Evolutionary conservation across 2,888 invertebrate species (phyloP).

Genomic region (Spilarctia lutea): DNA sequence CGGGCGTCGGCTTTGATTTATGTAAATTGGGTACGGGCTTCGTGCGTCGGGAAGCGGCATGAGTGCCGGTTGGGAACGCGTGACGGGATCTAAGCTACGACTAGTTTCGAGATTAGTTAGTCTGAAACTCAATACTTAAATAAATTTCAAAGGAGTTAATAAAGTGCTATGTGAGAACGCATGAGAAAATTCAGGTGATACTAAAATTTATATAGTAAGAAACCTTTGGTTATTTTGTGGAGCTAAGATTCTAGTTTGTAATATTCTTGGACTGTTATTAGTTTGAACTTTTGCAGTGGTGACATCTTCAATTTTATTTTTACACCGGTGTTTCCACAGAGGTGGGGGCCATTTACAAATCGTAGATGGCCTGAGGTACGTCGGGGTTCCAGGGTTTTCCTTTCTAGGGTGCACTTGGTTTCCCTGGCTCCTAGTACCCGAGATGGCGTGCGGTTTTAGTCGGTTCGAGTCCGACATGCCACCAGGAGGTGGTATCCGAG

Average conservation of each 20-base stretch:
- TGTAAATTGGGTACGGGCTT: conserved; percentile 68
- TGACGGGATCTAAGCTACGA: conserved; percentile 52
- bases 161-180: conserved; percentile 28
- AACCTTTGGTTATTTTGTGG: not conserved
- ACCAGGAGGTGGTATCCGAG: too few relatives aligned
- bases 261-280: not conserved
- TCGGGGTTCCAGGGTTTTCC: too few relatives aligned
- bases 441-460: too few relatives aligned
- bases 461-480: too few relatives aligned
- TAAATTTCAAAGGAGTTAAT: conserved; percentile 43
- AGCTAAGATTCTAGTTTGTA: not conserved
- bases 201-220: conserved; percentile 7
- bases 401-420: too few relatives aligned
- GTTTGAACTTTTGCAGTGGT: not conserved
- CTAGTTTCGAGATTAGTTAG: conserved; percentile 40
- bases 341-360: too few relatives aligned
- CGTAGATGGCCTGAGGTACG: too few relatives aligned
- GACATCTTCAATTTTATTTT: not conserved
- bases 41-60: conserved; percentile 58
- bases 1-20: conserved; percentile 67
- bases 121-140: conserved; percentile 38
- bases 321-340: too few relatives aligned
- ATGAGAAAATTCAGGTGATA: conserved; percentile 9
- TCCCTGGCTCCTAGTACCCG: too few relatives aligned
- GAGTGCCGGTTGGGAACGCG: conserved; percentile 51